Base-by-base conservation (phyloP, 2,113 vertebrate species). In the Kryptolebias marmoratus region DNA sequence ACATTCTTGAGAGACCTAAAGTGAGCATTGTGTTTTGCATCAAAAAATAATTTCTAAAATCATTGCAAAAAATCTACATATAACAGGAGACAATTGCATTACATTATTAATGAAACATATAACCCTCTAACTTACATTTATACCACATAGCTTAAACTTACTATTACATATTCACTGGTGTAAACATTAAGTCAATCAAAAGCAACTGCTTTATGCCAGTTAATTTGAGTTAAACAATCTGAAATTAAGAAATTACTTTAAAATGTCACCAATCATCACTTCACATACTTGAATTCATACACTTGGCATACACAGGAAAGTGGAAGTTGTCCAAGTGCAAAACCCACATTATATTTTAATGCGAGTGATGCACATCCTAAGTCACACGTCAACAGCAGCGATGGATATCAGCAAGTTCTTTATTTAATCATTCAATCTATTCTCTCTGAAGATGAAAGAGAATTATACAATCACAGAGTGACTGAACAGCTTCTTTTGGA, bases 401-500 rank as follows among this genome's bases (percentile, higher is more conserved):
- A 58, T 12, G 58, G 64, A 72, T 81, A 83, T 77, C 62, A 86
- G 71, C 22, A 8, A 69, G 64, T 64, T 89, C 88, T 90, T 90
- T 88, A 82, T 90, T 89, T 90, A 87, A 90, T 88, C 81, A 81
- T 80, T 75, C 72, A 70, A 79, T 87, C 77, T 88, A 75, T 67
- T 75, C 74, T 85, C 84, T 89, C 81, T 79, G 88, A 87, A 93
- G 91, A 93, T 92, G 80, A 93, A 93, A 93, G 91, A 80, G 89
- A 89, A 92, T 93, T 84, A 89, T 84, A 89, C 88, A 89, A 84
- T 81, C 83, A 72, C 68, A 79, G 68, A 56, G 82, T 88, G 81
- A 87, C 64, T 61, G 78, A 91, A 79, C 74, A 71, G 82, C 72
- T 77, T 87, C 11, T 92, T 90, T 81, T 84, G 50, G 69, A 72